phyloP scores from a whole-genome alignment of 2,797 vertebrate species.

The Florisuga fusca region DNA sequence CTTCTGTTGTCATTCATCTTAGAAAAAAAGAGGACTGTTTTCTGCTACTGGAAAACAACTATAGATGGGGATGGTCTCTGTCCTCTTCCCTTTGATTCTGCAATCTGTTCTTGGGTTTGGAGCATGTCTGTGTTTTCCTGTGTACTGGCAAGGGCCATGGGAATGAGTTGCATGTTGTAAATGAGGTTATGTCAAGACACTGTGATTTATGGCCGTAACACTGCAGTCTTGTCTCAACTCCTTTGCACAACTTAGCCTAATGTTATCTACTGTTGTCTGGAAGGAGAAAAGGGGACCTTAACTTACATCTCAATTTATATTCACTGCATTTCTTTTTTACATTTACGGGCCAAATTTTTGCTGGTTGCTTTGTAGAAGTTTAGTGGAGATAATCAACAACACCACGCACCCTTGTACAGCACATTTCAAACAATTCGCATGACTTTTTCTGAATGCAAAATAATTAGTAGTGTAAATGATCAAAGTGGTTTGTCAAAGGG shows the following conservation, averaged over 20 bases:
- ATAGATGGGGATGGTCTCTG: not conserved
- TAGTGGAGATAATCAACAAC: not conserved
- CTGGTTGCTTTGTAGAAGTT: not conserved
- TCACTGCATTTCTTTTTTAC: not conserved
- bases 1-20: not conserved
- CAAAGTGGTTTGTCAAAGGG: slow-evolving; percentile 43
- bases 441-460: slow-evolving; percentile 40
- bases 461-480: slow-evolving; percentile 22
- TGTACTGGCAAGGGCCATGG: not conserved
- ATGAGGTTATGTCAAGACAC: not conserved
- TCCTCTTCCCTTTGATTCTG: not conserved
- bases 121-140: not conserved
- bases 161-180: not conserved
- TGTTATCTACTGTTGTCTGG: not conserved
- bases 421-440: slow-evolving; percentile 7
- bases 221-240: not conserved
- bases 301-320: not conserved
- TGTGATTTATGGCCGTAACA: not conserved
- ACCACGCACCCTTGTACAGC: not conserved
- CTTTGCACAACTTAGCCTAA: not conserved
- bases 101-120: not conserved
- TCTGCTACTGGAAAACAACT: not conserved
- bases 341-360: not conserved
- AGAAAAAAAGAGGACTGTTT: not conserved
- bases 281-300: not conserved